Conservation (phyloP, 2,113 vertebrate species). For the Phycodurus eques region DNA sequence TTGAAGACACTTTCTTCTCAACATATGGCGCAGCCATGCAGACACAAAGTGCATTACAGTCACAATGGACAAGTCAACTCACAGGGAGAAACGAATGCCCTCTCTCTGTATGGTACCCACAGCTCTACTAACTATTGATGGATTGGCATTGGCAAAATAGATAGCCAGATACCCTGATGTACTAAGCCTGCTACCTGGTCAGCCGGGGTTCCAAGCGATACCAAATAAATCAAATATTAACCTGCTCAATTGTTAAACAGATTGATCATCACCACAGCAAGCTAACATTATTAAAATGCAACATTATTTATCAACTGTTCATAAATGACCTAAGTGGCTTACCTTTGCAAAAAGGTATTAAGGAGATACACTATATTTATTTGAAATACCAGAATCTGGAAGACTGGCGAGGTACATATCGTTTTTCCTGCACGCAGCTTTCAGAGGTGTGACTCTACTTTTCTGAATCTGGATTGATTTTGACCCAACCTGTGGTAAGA, state of each 20-base stretch:
- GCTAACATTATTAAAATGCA: not conserved
- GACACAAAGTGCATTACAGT: conserved; percentile 20
- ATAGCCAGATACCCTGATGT: not conserved
- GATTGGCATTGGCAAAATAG: not conserved
- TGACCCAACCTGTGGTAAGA: no score
- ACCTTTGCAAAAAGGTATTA: not conserved
- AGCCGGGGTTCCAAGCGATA: not conserved
- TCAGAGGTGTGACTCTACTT: no score
- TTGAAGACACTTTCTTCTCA: conserved; percentile 51
- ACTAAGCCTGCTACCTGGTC: not conserved
- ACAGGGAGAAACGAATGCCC: conserved; percentile 29
- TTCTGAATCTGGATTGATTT: no score
- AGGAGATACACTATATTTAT: no score
- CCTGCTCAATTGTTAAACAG: not conserved
- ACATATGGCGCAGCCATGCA: conserved; percentile 24
- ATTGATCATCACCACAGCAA: not conserved
- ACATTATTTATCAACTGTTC: no score
- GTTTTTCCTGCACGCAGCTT: no score
- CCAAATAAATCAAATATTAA: no score
- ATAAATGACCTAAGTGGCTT: not conserved
- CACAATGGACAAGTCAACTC: conserved; percentile 53
- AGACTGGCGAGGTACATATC: no score
- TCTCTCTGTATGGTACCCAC: not conserved
- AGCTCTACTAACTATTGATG: not conserved
- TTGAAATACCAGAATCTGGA: no score